A percentile compares a stretch with the other conserved stretches of the same genome.
phyloP scores from a whole-genome alignment of 2,113 vertebrate genomes.

The Heliornis fulica region DNA sequence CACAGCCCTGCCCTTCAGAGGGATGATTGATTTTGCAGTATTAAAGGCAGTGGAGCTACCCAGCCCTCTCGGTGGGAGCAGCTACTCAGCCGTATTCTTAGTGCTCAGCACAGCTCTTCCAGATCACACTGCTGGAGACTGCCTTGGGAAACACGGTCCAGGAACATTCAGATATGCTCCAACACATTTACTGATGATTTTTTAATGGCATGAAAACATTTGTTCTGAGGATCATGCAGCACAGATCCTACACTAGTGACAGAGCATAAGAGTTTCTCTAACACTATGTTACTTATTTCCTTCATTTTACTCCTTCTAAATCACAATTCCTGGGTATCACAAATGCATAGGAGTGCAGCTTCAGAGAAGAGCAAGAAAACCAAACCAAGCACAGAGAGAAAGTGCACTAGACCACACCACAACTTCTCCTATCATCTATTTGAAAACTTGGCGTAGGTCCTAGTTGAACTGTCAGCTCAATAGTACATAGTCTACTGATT shows the following conservation, averaged over 20 bases:
- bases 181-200: not conserved
- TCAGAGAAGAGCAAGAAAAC: not conserved
- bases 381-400: not conserved
- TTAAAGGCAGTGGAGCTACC: not conserved
- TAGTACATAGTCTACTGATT: not conserved
- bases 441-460: not conserved
- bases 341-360: not conserved
- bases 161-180: not conserved
- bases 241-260: not conserved
- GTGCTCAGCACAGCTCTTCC: not conserved
- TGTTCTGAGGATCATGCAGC: not conserved
- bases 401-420: not conserved
- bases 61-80: not conserved
- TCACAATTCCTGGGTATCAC: not conserved
- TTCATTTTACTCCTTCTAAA: not conserved
- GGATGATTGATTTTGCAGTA: not conserved
- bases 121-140: not conserved
- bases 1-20: not conserved
- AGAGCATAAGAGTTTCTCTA: not conserved
- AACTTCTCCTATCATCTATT: not conserved
- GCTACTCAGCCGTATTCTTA: not conserved
- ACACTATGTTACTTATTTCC: not conserved
- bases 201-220: not conserved
- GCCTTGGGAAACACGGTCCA: not conserved
- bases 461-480: not conserved